phyloP scores from a whole-genome alignment of 2,113 vertebrate species.

The Tenrec ecaudatus region DNA sequence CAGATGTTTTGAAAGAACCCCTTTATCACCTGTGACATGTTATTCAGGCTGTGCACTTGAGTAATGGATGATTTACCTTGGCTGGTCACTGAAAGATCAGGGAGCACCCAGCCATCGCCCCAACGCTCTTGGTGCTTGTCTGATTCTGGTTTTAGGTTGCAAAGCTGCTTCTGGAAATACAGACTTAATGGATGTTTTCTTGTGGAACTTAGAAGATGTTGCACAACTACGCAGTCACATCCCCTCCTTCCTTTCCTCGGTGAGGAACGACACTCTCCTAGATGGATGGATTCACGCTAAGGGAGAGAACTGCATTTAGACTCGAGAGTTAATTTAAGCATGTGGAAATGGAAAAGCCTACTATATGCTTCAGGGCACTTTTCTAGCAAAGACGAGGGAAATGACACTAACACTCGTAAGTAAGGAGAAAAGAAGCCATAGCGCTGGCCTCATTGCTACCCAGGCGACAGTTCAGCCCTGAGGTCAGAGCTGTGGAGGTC shows the following conservation, averaged over 20 bases:
- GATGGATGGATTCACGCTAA: background rate
- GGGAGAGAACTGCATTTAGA: background rate
- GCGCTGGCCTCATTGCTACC: background rate
- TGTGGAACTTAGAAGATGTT: background rate
- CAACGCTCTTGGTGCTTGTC: background rate
- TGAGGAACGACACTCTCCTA: too few relatives aligned
- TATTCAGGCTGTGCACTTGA: background rate
- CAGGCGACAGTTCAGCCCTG: rapidly evolving
- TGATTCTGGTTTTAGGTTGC: background rate
- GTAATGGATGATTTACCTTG: too few relatives aligned
- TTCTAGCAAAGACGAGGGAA: background rate
- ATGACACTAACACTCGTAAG: too few relatives aligned
- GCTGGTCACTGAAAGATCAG: background rate
- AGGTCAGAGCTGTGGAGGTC: rapidly evolving
- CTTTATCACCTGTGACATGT: background rate
- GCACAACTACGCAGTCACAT: background rate
- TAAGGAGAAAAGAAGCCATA: background rate
- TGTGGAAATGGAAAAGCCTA: background rate
- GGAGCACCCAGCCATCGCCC: too few relatives aligned
- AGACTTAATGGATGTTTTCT: background rate
- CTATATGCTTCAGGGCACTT: rapidly evolving
- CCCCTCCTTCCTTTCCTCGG: too few relatives aligned
- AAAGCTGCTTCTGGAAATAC: background rate
- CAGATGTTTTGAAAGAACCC: too few relatives aligned
- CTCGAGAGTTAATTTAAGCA: too few relatives aligned